These are phyloP conservation scores for Chionomys nivalis DNA, from an alignment of 2,113 vertebrate genomes.

Conservation along the genomic window DNA sequence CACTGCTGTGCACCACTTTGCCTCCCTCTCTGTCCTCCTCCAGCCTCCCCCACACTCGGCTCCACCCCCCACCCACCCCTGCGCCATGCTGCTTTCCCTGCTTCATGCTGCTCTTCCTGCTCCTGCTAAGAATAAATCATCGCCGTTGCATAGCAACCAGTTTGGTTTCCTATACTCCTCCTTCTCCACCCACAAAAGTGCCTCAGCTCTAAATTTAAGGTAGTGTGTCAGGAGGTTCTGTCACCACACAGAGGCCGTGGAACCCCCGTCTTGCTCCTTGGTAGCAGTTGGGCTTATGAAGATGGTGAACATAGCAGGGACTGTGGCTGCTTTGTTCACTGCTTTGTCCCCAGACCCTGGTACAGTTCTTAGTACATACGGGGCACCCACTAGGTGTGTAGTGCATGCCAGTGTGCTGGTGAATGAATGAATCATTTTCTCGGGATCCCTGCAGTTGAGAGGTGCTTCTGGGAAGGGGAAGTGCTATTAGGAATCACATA, in stretches of 20 bases:
- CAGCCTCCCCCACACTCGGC: neutral
- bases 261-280: neutral
- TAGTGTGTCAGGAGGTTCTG: constrained; percentile 65
- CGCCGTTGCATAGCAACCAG: constrained; percentile 78
- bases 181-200: constrained; percentile 70
- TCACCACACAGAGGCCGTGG: constrained; percentile 33
- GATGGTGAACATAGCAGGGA: neutral
- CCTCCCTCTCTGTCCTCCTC: constrained; percentile 51
- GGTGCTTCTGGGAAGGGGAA: constrained; percentile 38
- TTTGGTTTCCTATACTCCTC: constrained; percentile 76
- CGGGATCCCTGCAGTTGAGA: constrained; percentile 36
- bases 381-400: constrained; percentile 30
- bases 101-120: constrained; percentile 38
- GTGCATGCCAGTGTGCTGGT: neutral
- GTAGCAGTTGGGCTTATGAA: neutral
- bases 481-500: neutral
- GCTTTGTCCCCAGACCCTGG: neutral
- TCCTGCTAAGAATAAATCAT: constrained; percentile 78
- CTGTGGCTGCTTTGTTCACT: neutral
- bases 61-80: constrained; percentile 62
- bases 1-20: constrained; percentile 32
- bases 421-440: constrained; percentile 41
- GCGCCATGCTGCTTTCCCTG: neutral
- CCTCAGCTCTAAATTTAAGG: constrained; percentile 79
- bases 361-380: neutral